phyloP scores from a whole-genome alignment of 1,140 invertebrate species.

The Pemphigus obesinymphae region DNA sequence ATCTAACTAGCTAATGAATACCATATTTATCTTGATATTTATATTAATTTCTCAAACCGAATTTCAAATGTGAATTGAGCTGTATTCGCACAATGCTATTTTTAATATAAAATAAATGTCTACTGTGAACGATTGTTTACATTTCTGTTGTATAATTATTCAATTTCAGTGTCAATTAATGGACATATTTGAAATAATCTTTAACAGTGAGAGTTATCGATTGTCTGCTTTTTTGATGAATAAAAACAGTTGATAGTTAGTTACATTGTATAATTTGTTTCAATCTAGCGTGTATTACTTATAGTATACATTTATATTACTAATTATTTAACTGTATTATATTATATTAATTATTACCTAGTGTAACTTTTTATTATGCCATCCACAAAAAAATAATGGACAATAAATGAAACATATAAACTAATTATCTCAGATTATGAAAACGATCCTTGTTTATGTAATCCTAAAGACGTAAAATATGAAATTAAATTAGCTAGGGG shows the following conservation, averaged over 20 bases:
- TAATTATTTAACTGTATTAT: too few relatives aligned
- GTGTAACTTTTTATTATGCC: neutral
- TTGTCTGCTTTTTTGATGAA: neutral
- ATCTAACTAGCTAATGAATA: too few relatives aligned
- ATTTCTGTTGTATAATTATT: neutral
- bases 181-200: neutral
- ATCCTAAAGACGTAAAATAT: neutral
- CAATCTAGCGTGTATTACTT: neutral
- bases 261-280: neutral
- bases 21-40: too few relatives aligned
- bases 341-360: too few relatives aligned
- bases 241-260: constrained; percentile 5
- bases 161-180: neutral
- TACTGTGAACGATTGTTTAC: neutral
- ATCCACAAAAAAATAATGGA: constrained; percentile 11
- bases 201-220: neutral
- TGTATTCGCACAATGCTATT: neutral
- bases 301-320: too few relatives aligned
- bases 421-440: neutral
- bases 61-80: too few relatives aligned
- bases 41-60: too few relatives aligned
- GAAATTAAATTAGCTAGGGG: neutral
- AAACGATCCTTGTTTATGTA: neutral
- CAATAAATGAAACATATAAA: neutral
- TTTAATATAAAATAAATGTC: neutral